A percentile compares a stretch with the other conserved stretches of the same genome.
Conservation (phyloP, 2,797 vertebrate genomes). For the Notamacropus eugenii region DNA sequence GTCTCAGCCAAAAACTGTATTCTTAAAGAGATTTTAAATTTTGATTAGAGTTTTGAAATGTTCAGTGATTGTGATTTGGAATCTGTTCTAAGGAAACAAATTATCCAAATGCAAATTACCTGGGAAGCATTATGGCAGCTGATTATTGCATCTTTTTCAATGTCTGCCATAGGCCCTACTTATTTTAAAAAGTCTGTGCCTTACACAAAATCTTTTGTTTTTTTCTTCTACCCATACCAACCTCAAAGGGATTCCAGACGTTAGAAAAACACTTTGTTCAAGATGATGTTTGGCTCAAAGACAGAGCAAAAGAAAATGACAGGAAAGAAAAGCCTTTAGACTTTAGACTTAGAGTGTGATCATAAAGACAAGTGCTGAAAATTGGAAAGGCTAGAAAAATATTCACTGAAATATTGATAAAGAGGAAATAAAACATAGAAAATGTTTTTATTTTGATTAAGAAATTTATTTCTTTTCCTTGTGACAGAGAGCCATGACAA, state of each 20-base stretch:
- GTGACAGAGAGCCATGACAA: background rate
- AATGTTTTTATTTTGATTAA: background rate
- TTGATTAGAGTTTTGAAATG: background rate
- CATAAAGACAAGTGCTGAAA: background rate
- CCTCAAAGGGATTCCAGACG: background rate
- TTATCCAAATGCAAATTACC: background rate
- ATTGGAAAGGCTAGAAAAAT: background rate
- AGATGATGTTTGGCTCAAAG: background rate
- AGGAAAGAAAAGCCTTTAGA: background rate
- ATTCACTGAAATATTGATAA: background rate
- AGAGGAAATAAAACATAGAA: background rate
- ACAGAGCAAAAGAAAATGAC: background rate
- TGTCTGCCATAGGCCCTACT: background rate
- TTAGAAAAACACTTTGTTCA: background rate
- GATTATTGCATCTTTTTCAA: background rate
- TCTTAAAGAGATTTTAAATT: background rate
- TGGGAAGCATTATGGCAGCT: background rate
- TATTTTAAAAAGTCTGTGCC: background rate
- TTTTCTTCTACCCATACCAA: background rate
- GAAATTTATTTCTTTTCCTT: background rate
- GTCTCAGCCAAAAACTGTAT: background rate
- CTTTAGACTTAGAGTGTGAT: background rate
- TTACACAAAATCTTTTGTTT: background rate
- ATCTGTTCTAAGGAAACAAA: background rate
- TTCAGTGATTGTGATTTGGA: background rate